Percentiles rank a stretch among this genome's conserved stretches.
phyloP scores from a whole-genome alignment of 1,140 invertebrate genomes.

The Apocrypta bakeri region DNA sequence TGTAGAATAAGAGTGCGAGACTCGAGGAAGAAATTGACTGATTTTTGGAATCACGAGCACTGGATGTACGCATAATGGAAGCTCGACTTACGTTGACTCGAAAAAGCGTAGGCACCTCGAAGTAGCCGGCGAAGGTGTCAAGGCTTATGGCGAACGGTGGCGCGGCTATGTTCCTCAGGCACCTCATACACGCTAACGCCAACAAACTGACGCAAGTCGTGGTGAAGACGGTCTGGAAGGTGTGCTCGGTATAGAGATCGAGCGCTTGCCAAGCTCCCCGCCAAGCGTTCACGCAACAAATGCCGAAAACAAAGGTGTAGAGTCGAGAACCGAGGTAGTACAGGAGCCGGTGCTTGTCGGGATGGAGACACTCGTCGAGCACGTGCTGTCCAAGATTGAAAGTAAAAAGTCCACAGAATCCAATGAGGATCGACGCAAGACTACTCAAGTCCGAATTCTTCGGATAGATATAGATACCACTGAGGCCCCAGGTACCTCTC shows the following conservation, averaged over 20 bases:
- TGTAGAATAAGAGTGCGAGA: too few relatives aligned
- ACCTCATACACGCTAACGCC: conserved; percentile 79
- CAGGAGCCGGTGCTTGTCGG: conserved; percentile 79
- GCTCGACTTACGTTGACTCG: conserved; percentile 81
- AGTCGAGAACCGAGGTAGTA: conserved; percentile 83
- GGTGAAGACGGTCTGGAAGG: conserved; percentile 75
- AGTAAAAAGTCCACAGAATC: conserved; percentile 80
- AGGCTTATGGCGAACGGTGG: conserved; percentile 85
- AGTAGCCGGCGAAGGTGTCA: conserved; percentile 85
- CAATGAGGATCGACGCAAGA: conserved; percentile 80
- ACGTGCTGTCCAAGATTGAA: conserved; percentile 81
- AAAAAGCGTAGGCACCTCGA: conserved; percentile 89
- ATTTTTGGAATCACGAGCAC: too few relatives aligned
- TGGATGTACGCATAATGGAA: too few relatives aligned
- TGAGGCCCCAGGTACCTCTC: conserved; percentile 88
- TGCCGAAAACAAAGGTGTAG: conserved; percentile 84
- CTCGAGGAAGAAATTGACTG: too few relatives aligned
- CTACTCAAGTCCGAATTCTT: conserved; percentile 77
- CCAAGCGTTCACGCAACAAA: conserved; percentile 90
- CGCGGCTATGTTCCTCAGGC: conserved; percentile 86
- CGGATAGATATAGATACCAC: conserved; percentile 83
- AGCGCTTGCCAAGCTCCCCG: conserved; percentile 86
- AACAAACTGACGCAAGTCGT: conserved; percentile 79
- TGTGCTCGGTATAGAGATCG: conserved; percentile 80
- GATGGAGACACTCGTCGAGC: conserved; percentile 78